A percentile compares a stretch with the other conserved stretches of the same genome.
Conservation (phyloP, 2,797 vertebrate species). For the Enteromius afrohamiltoni region DNA sequence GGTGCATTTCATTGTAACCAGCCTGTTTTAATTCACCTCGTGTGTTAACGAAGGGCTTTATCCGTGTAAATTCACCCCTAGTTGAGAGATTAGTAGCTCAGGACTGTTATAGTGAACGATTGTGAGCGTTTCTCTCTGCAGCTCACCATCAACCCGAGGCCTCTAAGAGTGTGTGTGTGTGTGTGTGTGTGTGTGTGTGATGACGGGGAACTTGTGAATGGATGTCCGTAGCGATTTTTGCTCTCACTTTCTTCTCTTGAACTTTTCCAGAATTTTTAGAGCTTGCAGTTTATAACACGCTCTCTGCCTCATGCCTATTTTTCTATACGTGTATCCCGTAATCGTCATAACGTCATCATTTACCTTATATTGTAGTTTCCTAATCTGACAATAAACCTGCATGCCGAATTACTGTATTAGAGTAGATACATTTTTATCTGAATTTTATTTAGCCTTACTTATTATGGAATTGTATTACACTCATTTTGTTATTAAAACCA, state of each 20-base stretch:
- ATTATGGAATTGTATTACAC: constrained; percentile 62
- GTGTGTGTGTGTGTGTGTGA: constrained; percentile 58
- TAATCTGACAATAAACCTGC: constrained; percentile 66
- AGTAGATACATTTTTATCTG: constrained; percentile 59
- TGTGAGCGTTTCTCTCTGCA: constrained; percentile 62
- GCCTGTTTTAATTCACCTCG: neutral
- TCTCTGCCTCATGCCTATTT: constrained; percentile 63
- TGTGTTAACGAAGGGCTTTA: constrained; percentile 15
- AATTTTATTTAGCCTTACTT: constrained; percentile 67
- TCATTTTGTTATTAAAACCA: constrained; percentile 70
- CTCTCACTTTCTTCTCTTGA: constrained; percentile 37
- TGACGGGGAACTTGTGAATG: constrained; percentile 21
- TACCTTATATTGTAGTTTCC: constrained; percentile 51
- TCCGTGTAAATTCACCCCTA: constrained; percentile 15
- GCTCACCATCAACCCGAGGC: constrained; percentile 62
- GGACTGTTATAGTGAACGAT: constrained; percentile 76
- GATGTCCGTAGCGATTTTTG: constrained; percentile 28
- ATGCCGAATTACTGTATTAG: constrained; percentile 73
- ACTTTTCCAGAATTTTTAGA: constrained; percentile 52
- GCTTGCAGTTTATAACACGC: constrained; percentile 58
- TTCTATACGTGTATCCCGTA: constrained; percentile 39
- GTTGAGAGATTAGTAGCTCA: constrained; percentile 74
- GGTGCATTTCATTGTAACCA: neutral
- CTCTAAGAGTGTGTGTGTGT: constrained; percentile 66
- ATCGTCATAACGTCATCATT: constrained; percentile 72